Evolutionary conservation across 92 coral and sea anemone species (phyloP).

Genomic region (Actinernus sp.): DNA sequence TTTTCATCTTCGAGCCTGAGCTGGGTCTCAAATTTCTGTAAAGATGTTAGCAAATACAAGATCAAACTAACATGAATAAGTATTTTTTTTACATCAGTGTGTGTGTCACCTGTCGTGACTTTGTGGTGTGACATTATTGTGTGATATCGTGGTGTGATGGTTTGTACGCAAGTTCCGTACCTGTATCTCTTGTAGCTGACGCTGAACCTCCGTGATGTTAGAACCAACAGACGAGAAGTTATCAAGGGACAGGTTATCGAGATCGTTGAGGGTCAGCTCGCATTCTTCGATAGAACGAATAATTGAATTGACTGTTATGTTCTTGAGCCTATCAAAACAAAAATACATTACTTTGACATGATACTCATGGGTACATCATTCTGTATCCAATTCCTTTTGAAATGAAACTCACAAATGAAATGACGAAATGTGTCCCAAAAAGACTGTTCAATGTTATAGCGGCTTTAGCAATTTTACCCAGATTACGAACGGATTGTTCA

Average conservation of each 20-base stretch:
- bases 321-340: constrained; percentile 28
- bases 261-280: constrained; percentile 51
- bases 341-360: background rate
- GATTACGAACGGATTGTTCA: no score
- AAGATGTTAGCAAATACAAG: background rate
- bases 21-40: constrained; percentile 18
- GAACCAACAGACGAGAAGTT: constrained; percentile 75
- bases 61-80: background rate
- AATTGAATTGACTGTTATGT: constrained; percentile 45
- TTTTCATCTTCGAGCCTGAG: constrained; percentile 11
- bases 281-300: constrained; percentile 43
- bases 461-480: no score
- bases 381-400: background rate
- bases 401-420: no score
- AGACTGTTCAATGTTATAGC: no score
- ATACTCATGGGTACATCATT: background rate
- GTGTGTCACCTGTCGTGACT: no score
- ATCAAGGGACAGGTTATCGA: constrained; percentile 63
- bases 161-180: no score
- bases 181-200: constrained; percentile 72
- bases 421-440: no score
- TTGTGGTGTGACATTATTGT: no score
- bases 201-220: constrained; percentile 74
- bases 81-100: no score
- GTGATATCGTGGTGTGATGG: no score